phyloP scores from a whole-genome alignment of 2,888 invertebrate species.

The Plutella xylostella region DNA sequence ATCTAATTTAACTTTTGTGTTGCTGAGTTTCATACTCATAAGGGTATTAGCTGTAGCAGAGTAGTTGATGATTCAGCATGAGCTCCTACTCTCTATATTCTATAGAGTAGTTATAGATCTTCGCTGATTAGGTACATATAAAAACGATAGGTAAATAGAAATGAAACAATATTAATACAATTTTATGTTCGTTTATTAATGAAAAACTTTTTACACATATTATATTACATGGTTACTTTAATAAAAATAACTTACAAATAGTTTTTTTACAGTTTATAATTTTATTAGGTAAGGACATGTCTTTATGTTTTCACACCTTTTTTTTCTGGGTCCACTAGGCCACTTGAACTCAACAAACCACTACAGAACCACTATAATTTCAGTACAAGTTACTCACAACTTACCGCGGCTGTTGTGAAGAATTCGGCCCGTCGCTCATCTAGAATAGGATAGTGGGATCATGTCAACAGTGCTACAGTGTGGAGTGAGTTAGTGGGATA shows the following conservation, averaged over 20 bases:
- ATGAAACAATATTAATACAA: background rate
- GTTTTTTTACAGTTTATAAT: conserved; percentile 57
- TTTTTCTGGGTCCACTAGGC: conserved; percentile 55
- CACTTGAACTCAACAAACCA: conserved; percentile 18
- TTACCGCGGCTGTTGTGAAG: conserved; percentile 39
- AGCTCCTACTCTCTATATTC: too few relatives aligned
- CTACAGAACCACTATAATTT: conserved; percentile 50
- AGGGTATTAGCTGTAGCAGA: too few relatives aligned
- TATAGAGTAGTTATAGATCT: too few relatives aligned
- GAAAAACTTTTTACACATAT: conserved; percentile 43
- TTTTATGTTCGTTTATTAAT: conserved; percentile 19
- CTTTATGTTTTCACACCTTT: conserved; percentile 54
- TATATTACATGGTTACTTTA: too few relatives aligned
- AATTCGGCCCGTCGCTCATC: background rate
- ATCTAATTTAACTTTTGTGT: too few relatives aligned
- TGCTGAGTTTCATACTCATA: too few relatives aligned
- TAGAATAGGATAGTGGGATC: too few relatives aligned
- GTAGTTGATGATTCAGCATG: too few relatives aligned
- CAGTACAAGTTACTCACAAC: conserved; percentile 45
- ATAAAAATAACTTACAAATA: conserved; percentile 56
- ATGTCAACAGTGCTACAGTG: too few relatives aligned
- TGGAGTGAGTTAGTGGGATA: too few relatives aligned
- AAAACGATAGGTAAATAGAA: too few relatives aligned
- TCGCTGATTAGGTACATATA: too few relatives aligned
- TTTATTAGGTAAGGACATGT: conserved; percentile 41